Evolutionary conservation across 1,140 invertebrate species (phyloP).

Genomic region (Ips typographus): DNA sequence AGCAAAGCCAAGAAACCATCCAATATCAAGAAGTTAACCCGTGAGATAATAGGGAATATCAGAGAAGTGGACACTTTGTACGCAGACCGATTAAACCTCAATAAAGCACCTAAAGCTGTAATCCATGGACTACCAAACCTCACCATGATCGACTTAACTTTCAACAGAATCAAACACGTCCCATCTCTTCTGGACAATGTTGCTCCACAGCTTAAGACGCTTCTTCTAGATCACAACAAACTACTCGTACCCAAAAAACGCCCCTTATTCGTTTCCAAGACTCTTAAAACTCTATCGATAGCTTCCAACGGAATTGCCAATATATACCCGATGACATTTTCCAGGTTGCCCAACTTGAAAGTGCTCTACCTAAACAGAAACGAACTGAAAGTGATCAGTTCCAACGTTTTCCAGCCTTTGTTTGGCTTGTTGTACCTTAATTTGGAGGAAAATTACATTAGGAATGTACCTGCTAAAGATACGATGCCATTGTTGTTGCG

Average conservation of each 20-base stretch:
- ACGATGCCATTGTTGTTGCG: constrained; percentile 28
- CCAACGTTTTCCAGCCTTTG: constrained; percentile 39
- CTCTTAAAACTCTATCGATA: constrained; percentile 40
- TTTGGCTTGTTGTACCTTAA: constrained; percentile 43
- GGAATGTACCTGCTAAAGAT: constrained; percentile 36
- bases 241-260: constrained; percentile 37
- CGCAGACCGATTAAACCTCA: constrained; percentile 43
- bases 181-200: constrained; percentile 30
- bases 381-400: constrained; percentile 33
- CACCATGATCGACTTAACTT: constrained; percentile 42
- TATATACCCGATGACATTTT: constrained; percentile 38
- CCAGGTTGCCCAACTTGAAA: constrained; percentile 38
- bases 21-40: background rate
- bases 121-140: constrained; percentile 37
- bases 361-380: constrained; percentile 46
- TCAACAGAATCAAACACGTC: constrained; percentile 39
- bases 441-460: constrained; percentile 42
- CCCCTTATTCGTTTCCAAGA: constrained; percentile 37
- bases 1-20: constrained; percentile 32
- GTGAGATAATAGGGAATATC: background rate
- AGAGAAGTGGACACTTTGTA: constrained; percentile 41
- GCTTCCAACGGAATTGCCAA: constrained; percentile 43
- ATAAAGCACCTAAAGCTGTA: constrained; percentile 33
- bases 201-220: constrained; percentile 37
- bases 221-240: constrained; percentile 41